Base-by-base conservation (phyloP, 2,797 vertebrate species). In the Allobates femoralis region DNA sequence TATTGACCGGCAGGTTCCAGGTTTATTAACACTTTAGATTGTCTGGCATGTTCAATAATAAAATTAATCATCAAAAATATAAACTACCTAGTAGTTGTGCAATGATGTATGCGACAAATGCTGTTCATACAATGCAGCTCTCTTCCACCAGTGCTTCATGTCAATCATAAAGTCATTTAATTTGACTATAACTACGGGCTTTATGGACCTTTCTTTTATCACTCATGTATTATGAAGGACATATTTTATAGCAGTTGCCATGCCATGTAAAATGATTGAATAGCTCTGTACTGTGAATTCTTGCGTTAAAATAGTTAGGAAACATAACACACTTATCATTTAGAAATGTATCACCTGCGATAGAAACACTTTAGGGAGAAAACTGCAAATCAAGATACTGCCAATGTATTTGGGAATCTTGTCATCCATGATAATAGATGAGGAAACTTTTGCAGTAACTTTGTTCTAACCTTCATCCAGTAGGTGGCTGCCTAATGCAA, bases 401-500 rank as follows among this genome's bases (percentile, higher is more conserved):
- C 64, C 19, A 79, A 28, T 56, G 26, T 34, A 37, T 46, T 30
- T 21, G 3, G 30, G 56, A n/a, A 37, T 32, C 28, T 69, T 15
- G 71, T 7, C 6, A 26, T 37, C 6, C 51, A 71, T 73, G 32
- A 78, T 37, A 79, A 53, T 19, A 55, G 32, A 26, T 41, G 15
- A 66, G 71, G 32, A 16, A 26, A 32, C 32, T 79, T 46, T 5
- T 79, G 23, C 67, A 28, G 7, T 67, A n/a, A 28, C 37, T 60
- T 79, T 67, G 60, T 87, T 83, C 53, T 53, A 34, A 75, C 28
- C 34, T 78, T 83, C 51, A 67, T 26, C 81, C 81, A 79, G 74
- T 87, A 87, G 86, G 74, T 87, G 81, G 86, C 86, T 87, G 74
- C 64, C 66, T 83, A 83, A 83, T 77, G 18, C 85, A 77, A 79